A percentile compares a stretch with the other conserved stretches of the same genome.
phyloP scores from a whole-genome alignment of 1,140 invertebrate genomes.

The Procambarus virginalis region DNA sequence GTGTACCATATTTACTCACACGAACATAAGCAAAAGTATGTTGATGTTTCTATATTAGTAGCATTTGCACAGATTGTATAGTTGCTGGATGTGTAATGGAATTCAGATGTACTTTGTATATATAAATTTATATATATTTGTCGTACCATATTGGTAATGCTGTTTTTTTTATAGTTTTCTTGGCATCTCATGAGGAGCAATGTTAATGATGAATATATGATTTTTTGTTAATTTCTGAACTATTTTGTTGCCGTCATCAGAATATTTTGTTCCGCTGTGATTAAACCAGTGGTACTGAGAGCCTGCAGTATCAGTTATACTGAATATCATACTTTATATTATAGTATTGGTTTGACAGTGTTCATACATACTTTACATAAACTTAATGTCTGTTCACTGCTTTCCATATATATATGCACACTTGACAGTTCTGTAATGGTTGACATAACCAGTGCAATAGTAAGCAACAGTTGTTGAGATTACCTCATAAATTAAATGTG shows the following conservation, averaged over 20 bases:
- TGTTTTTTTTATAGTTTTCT: not conserved
- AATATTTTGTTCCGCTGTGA: not conserved
- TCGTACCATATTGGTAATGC: conserved; percentile 54
- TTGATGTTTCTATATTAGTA: conserved; percentile 17
- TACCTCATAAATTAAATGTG: conserved; percentile 4
- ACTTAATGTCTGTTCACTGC: not conserved
- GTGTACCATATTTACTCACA: conserved; percentile 9
- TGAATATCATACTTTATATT: not conserved
- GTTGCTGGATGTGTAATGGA: conserved; percentile 27
- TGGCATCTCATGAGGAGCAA: conserved; percentile 38
- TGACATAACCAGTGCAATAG: conserved; percentile 1
- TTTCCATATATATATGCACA: not conserved
- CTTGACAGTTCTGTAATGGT: not conserved
- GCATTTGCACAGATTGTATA: conserved; percentile 30
- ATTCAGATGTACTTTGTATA: conserved; percentile 27
- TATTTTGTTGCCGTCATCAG: not conserved
- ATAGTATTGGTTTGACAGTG: not conserved
- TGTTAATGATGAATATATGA: conserved; percentile 43
- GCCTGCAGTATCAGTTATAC: not conserved
- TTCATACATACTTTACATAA: not conserved
- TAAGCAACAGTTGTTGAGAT: not conserved
- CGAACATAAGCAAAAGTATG: conserved; percentile 9
- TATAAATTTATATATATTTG: conserved; percentile 51
- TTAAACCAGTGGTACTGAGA: not conserved
- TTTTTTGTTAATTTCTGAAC: not conserved